phyloP scores from a whole-genome alignment of 2,888 invertebrate genomes.

The Chironomus tentans region DNA sequence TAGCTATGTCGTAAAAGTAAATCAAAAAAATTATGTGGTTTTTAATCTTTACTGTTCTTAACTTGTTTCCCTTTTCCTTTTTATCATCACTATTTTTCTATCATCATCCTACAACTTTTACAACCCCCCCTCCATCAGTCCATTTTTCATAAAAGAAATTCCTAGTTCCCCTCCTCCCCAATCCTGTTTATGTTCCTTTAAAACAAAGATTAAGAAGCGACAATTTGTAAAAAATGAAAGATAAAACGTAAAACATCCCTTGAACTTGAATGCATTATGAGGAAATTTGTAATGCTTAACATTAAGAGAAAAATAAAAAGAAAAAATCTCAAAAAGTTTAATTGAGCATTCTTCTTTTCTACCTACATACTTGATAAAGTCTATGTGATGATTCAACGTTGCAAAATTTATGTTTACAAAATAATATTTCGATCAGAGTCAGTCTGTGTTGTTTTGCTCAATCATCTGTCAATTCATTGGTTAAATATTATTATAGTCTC shows the following conservation, averaged over 20 bases:
- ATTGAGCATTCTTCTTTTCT: not conserved
- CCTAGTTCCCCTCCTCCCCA: not conserved
- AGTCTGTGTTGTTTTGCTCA: too few relatives aligned
- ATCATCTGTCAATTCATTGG: too few relatives aligned
- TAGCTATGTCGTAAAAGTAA: conserved; percentile 21
- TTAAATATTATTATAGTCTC: too few relatives aligned
- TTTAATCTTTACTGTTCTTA: not conserved
- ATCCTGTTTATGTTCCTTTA: not conserved
- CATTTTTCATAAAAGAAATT: not conserved
- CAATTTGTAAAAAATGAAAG: not conserved
- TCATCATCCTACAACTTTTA: not conserved
- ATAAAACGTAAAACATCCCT: not conserved
- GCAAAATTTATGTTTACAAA: too few relatives aligned
- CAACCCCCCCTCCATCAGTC: not conserved
- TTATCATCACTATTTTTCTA: not conserved
- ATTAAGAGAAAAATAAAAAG: conserved; percentile 10
- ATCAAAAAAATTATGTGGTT: not conserved
- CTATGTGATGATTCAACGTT: too few relatives aligned
- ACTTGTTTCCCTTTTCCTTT: not conserved
- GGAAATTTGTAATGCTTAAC: conserved; percentile 15
- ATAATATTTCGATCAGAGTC: too few relatives aligned
- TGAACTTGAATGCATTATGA: not conserved
- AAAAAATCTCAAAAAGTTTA: conserved; percentile 13
- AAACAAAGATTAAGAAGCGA: not conserved
- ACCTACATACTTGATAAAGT: too few relatives aligned